Conservation (phyloP, 2,113 vertebrate genomes). For the Colaptes auratus region DNA sequence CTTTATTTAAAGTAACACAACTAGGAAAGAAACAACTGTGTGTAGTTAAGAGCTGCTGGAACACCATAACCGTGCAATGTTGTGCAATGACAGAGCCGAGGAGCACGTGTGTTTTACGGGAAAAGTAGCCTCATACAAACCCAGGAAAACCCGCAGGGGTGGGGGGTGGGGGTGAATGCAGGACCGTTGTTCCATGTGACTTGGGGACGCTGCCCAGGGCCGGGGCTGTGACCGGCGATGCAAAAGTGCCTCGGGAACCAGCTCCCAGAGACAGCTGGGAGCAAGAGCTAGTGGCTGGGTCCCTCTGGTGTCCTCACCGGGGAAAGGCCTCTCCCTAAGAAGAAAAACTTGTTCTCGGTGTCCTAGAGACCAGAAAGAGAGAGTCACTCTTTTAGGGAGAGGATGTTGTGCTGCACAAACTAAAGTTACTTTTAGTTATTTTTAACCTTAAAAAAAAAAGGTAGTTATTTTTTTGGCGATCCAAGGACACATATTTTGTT, state of each 20-base stretch:
- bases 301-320: neutral
- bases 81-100: neutral
- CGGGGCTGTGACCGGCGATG: neutral
- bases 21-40: neutral
- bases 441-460: no score
- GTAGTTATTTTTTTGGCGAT: neutral
- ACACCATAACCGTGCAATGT: accelerated
- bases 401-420: neutral
- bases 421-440: neutral
- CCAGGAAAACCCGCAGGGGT: neutral
- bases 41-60: neutral
- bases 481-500: neutral
- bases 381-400: neutral
- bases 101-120: neutral
- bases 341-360: accelerated
- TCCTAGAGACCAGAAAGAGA: neutral
- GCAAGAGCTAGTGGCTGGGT: neutral
- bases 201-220: neutral
- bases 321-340: accelerated
- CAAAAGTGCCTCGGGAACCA: neutral
- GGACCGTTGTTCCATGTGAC: no score
- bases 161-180: no score
- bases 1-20: neutral
- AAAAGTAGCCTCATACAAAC: neutral
- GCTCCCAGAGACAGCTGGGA: no score